Evolutionary conservation across 1,140 invertebrate genomes (phyloP).

Genomic region (Drosophila sproati): DNA sequence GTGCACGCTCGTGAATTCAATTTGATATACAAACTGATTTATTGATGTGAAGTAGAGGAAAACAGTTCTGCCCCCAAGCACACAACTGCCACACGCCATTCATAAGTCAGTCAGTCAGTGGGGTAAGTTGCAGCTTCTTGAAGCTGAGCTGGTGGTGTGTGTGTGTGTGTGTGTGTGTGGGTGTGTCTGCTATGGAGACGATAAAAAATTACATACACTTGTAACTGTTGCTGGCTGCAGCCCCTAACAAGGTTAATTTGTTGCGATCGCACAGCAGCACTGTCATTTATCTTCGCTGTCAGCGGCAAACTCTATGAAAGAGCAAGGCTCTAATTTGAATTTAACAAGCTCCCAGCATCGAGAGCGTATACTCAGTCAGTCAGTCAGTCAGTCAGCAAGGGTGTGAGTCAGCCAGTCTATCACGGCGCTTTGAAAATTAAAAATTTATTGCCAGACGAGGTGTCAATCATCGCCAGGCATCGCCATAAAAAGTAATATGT

Average conservation of each 20-base stretch:
- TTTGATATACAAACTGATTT: slow-evolving; percentile 83
- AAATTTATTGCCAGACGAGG: slow-evolving; percentile 77
- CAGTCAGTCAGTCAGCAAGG: slow-evolving; percentile 18
- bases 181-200: slow-evolving; percentile 58
- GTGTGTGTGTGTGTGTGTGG: not conserved
- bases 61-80: slow-evolving; percentile 10
- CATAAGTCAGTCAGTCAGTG: slow-evolving; percentile 69
- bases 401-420: slow-evolving; percentile 51
- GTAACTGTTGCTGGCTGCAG: slow-evolving; percentile 66
- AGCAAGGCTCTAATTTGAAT: slow-evolving; percentile 77
- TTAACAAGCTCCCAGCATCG: slow-evolving; percentile 68
- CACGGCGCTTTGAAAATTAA: slow-evolving; percentile 75
- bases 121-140: slow-evolving; percentile 13
- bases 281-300: slow-evolving; percentile 82
- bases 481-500: slow-evolving; percentile 47
- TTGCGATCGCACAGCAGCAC: slow-evolving; percentile 73
- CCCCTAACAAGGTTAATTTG: slow-evolving; percentile 81
- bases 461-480: slow-evolving; percentile 70
- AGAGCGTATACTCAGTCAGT: slow-evolving; percentile 34
- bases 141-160: not conserved
- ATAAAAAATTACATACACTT: slow-evolving; percentile 84
- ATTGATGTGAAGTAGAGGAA: slow-evolving; percentile 56
- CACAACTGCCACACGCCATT: slow-evolving; percentile 64
- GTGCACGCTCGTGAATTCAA: slow-evolving; percentile 81
- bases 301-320: slow-evolving; percentile 62